Base-by-base conservation (phyloP, 2,888 invertebrate genomes). In the Notodonta ziczac region DNA sequence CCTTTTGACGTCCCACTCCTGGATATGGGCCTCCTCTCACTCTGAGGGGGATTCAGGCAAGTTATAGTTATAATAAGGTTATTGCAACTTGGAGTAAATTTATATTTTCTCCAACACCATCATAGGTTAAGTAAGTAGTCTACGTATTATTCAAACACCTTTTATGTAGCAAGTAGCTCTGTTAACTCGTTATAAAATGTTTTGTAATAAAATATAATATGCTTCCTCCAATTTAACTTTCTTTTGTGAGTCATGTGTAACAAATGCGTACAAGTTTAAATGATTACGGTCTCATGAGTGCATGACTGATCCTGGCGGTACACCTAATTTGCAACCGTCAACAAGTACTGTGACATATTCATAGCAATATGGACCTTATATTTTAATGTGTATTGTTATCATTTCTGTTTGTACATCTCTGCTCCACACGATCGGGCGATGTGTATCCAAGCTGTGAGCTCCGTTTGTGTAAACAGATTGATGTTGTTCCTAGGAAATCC, bases 401-500 rank as follows among this genome's bases (percentile, higher is more conserved):
- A 58, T 60, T 61, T 56, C 67, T 56, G 40, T 60, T 35, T 60
- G 54, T 62, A 51, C 40, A 44, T 14, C 59, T 42, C 52, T 39
- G 35, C 65, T 61, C 68, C 51, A 58, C 51, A 54, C 63, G 58
- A 71, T 61, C 53, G 6, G 24, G 14, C 32, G 16, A 66, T 62
- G 60, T 67, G 68, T 66, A 61, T 73, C 66, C 70, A 60, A 66
- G 68, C 59, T 61, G 50, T 48, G 57, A 61, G 61, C 54, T 63
- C 57, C 39, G 58, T 59, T 63, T 53, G 52, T 61, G 62, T 65
- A 60, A 75, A 68, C 62, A 65, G 65, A 63, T 56, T 61, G 59
- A 63, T 55, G 64, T 65, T 72, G 67, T 72, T 66, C 59, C 63
- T 56, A 51, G 16, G 48, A 68, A 74, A 76, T 70, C 67, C 62